Conservation (phyloP, 2,113 vertebrate species). For the Orientallactaga bullata region DNA sequence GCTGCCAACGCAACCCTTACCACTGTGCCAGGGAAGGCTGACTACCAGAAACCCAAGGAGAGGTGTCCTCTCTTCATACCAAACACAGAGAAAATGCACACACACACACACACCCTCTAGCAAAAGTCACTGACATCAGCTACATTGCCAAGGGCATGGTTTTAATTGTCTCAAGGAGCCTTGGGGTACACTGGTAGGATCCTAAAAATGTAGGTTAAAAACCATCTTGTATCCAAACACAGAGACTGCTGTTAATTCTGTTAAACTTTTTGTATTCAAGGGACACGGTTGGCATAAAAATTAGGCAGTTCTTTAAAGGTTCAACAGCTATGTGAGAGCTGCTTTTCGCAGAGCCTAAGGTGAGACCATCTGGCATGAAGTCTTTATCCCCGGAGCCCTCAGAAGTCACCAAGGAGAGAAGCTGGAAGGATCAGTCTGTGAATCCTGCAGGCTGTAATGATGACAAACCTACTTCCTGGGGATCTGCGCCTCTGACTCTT, state of each 20-base stretch:
- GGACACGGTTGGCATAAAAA: conserved; percentile 36
- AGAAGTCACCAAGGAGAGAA: conserved; percentile 34
- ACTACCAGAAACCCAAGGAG: conserved; percentile 18
- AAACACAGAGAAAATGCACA: neutral
- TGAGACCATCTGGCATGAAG: conserved; percentile 59
- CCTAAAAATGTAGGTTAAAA: conserved; percentile 70
- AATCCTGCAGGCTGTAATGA: conserved; percentile 18
- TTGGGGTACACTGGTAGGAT: neutral
- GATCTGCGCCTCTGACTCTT: neutral
- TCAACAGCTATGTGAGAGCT: conserved; percentile 10
- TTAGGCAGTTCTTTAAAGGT: conserved; percentile 44
- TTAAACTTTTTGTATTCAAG: conserved; percentile 50
- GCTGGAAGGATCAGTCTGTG: neutral
- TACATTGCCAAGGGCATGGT: conserved; percentile 13
- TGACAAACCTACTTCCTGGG: conserved; percentile 57
- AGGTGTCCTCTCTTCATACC: neutral
- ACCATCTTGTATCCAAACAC: conserved; percentile 19
- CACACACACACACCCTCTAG: neutral
- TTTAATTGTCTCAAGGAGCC: conserved; percentile 49
- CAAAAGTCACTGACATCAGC: conserved; percentile 1
- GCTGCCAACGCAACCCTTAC: neutral
- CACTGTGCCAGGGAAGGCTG: neutral
- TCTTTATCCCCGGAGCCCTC: neutral
- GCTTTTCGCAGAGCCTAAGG: conserved; percentile 9
- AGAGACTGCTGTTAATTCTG: conserved; percentile 37